Evolutionary conservation across 2,888 invertebrate species (phyloP).

Genomic region (Eupithecia abbreviata): DNA sequence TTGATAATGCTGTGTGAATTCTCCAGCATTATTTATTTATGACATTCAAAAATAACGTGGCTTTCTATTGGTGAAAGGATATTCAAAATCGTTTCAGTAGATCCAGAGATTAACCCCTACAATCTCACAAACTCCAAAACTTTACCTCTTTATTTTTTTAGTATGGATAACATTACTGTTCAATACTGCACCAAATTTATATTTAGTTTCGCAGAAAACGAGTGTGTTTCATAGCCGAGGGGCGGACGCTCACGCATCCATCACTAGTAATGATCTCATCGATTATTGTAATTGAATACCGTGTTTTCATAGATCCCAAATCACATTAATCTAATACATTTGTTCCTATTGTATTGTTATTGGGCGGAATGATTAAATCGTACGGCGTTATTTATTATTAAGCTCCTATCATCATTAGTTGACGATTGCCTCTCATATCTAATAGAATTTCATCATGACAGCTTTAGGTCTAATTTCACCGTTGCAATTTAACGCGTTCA

Average conservation of each 20-base stretch:
- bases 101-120: no score
- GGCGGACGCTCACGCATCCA: conserved; percentile 24
- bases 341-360: conserved; percentile 15
- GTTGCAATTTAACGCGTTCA: no score
- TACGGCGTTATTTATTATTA: conserved; percentile 2
- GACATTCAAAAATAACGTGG: no score
- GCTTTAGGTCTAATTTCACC: background rate
- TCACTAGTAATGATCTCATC: conserved; percentile 34
- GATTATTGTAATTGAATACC: conserved; percentile 32
- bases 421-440: background rate
- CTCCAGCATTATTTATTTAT: no score
- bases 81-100: no score
- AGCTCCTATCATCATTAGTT: conserved; percentile 3
- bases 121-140: no score
- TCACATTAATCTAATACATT: conserved; percentile 14
- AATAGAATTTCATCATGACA: background rate
- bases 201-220: background rate
- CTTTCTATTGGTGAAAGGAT: no score
- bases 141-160: no score
- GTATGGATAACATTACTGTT: background rate
- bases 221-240: conserved; percentile 6
- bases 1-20: no score
- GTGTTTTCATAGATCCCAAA: conserved; percentile 29
- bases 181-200: background rate
- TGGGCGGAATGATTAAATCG: conserved; percentile 11